Evolutionary conservation across 2,888 invertebrate species (phyloP), one percentile per base, ranked within the genome.

Genomic region (Drosophila anomelani): DNA sequence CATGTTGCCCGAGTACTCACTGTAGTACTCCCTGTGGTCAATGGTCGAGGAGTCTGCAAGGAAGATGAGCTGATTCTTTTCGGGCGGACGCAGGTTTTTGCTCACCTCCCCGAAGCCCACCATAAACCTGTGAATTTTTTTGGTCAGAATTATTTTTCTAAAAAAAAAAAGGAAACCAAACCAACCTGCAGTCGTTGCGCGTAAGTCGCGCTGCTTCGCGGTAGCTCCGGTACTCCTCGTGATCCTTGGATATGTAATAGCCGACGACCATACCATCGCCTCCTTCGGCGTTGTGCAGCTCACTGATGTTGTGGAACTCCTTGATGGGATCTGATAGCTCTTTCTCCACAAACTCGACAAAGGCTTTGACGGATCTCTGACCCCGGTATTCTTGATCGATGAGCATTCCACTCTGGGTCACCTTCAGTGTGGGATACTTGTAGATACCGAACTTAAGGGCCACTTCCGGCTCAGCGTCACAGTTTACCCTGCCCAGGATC

Each of bases 341-440:
- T 76, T 97, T 96, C 81, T 95, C 95, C 44, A 98, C 95, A 92
- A 96, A 98, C 53, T 95, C 95, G 1, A 95, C 93, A 88, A 99
- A 95, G 0, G 98, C 97, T 66, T 98, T 97, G 0, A 94, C 95
- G 8, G 98, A 97, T 58, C 99, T 94, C 85, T 95, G 95, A 10
- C 97, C 99, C 91, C 98, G 94, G 88, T 97, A 98, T 90, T 98
- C 98, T 78, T 95, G 94, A 90, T 97, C 97, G 3, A 95, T 94
- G 17, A 96, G 95, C 82, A 96, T 94, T 1, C 97, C 97, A 94
- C 97, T 96, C 63, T 96, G 94, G 81, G 98, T 96, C n/a, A 99
- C 93, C 93, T 99, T 99, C 66, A 99, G 92, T 1, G 99, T 99
- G 12, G 99, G 99, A 93, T 99, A 99, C 93, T 99, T 99, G 55